These are phyloP conservation scores for Turritopsis rubra DNA, from an alignment of 30 jellyfish, hydroid and myxozoan species.

Conservation along the genomic window DNA sequence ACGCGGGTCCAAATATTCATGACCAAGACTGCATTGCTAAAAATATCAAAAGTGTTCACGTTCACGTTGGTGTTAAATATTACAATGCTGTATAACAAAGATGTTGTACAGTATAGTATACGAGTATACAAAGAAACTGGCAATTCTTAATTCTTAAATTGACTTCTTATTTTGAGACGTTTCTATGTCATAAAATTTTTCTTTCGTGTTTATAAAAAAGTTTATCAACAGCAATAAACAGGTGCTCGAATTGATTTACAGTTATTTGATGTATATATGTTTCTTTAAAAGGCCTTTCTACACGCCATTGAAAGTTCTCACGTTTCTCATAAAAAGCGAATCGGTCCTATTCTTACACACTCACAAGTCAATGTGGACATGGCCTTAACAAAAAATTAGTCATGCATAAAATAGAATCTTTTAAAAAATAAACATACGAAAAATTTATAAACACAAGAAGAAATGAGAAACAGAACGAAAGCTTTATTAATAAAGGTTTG, in stretches of 20 bases:
- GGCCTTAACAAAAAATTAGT: neutral
- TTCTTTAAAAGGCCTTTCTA: neutral
- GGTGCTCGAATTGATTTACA: neutral
- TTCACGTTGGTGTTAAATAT: neutral
- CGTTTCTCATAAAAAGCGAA: too few species aligned
- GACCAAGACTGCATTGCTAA: too few species aligned
- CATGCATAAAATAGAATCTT: neutral
- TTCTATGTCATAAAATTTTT: neutral
- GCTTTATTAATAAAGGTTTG: neutral
- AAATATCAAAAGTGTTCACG: too few species aligned
- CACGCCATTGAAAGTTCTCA: neutral
- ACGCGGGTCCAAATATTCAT: too few species aligned
- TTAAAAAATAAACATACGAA: neutral
- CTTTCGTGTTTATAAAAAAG: neutral
- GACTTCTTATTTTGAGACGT: neutral
- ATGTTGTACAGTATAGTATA: neutral
- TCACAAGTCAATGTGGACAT: neutral
- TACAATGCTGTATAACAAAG: neutral
- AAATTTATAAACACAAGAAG: too few species aligned
- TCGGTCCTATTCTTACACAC: neutral
- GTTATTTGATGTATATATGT: neutral
- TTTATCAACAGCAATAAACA: neutral
- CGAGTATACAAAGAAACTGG: neutral
- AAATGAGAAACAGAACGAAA: neutral
- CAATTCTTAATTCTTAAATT: neutral